A percentile compares a stretch with the other conserved stretches of the same genome.
Evolutionary conservation across 2,113 vertebrate species (phyloP).

Genomic region (Erpornis zantholeuca): DNA sequence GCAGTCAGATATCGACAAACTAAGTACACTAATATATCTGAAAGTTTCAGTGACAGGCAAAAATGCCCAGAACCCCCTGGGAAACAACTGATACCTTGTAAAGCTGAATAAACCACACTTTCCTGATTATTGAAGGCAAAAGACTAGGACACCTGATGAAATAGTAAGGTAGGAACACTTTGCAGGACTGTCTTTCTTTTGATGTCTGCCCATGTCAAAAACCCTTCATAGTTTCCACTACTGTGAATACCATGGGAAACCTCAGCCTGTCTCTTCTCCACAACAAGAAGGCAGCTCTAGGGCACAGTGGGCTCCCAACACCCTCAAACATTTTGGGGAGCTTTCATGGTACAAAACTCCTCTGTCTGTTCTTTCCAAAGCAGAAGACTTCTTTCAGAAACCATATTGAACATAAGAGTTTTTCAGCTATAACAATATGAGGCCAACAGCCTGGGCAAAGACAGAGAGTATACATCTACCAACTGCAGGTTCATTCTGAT

Average conservation of each 20-base stretch:
- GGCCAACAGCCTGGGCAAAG: not conserved
- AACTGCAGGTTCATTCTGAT: fast-evolving
- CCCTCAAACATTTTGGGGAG: not conserved
- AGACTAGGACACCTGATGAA: not conserved
- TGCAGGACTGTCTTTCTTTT: not conserved
- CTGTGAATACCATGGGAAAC: not conserved
- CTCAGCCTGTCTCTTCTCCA: not conserved
- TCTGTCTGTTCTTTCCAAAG: not conserved
- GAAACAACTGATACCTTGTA: not conserved
- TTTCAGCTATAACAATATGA: not conserved
- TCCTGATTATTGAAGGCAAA: not conserved
- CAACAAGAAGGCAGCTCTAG: not conserved
- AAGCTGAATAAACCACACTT: not conserved
- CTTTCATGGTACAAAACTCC: not conserved
- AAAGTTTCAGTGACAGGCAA: not conserved
- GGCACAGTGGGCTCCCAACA: not conserved
- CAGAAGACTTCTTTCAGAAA: not conserved
- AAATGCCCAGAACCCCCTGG: not conserved
- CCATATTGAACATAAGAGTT: not conserved
- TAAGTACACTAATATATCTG: not conserved
- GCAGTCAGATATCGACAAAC: not conserved
- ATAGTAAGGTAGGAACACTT: not conserved
- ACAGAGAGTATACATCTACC: not conserved
- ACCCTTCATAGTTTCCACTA: not conserved
- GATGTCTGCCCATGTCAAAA: not conserved